Evolutionary conservation across 2,888 invertebrate genomes (phyloP).

Genomic region (Apotomis betuletana): DNA sequence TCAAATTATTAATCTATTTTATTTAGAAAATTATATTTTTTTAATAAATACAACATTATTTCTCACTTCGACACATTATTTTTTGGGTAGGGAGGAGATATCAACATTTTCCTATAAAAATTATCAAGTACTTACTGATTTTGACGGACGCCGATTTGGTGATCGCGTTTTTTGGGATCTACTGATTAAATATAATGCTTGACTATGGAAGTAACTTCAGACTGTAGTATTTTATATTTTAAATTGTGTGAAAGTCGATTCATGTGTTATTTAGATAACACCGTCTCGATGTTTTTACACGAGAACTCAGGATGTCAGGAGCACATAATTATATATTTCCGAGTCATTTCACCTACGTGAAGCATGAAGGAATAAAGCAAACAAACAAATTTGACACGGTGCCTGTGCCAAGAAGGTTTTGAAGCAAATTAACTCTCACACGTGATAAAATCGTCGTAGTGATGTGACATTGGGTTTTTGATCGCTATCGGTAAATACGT

Average conservation of each 20-base stretch:
- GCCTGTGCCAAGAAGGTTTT: conserved; percentile 37
- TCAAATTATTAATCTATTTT: too few relatives aligned
- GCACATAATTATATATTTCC: conserved; percentile 45
- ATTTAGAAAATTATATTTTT: too few relatives aligned
- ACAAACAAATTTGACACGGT: conserved; percentile 43
- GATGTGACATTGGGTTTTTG: conserved; percentile 32
- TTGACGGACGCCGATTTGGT: too few relatives aligned
- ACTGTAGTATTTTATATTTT: background rate
- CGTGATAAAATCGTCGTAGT: conserved; percentile 37
- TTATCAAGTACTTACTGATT: too few relatives aligned
- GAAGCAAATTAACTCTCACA: conserved; percentile 39
- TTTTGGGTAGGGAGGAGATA: too few relatives aligned
- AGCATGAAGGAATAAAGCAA: conserved; percentile 57
- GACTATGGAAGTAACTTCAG: too few relatives aligned
- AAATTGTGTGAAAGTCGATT: background rate
- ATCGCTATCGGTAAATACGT: conserved; percentile 34
- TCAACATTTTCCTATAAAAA: too few relatives aligned
- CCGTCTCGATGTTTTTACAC: background rate
- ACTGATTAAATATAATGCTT: too few relatives aligned
- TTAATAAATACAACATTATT: too few relatives aligned
- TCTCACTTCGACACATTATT: too few relatives aligned
- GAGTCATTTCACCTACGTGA: conserved; percentile 59
- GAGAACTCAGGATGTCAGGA: conserved; percentile 22
- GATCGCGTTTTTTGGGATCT: too few relatives aligned
- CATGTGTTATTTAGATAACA: background rate